Base-by-base conservation (phyloP, 2,797 vertebrate species). In the Esox lucius region DNA sequence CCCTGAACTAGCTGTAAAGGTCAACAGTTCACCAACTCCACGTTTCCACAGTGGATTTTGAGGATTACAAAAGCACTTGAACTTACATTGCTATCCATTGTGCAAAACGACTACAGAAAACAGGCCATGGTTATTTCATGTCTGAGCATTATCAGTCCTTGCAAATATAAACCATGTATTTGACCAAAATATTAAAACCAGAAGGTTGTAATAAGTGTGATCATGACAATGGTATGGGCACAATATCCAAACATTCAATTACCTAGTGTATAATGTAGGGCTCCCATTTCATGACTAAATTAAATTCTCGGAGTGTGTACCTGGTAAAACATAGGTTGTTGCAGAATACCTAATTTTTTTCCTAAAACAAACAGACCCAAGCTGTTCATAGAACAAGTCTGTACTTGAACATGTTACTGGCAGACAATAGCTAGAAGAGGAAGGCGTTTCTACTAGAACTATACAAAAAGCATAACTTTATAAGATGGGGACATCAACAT, bases 351-450 rank as follows among this genome's bases (percentile, higher is more conserved):
- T 22, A 46, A 46, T 39, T 62, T 59, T 39, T 59, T 39, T 39
- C 35, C 19, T 68, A 35, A n/a, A 56, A n/a, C 51, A 56, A 56
- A 56, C 49, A 56, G 46, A n/a, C 26, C 11, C 72, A 2, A 24
- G 68, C 75, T n/a, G 53, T 33, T 74, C 70, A 68, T 46, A 71
- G 65, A 76, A 80, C 70, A 76, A 74, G 79, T 78, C 74, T 65
- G 17, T 68, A 75, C 79, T 69, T 35, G 70, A 74, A 71, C 39
- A 61, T 64, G 74, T 51, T 65, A 74, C 74, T n/a, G 51, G 22
- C 46, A 76, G 28, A 81, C 70, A 73, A 79, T 48, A 71, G 26
- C 19, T 49, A 56, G 35, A 71, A 1, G n/a, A 4, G 46, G 12
- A 17, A 15, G 5, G 15, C 35, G 5, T 39, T 39, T 39, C 35